A percentile compares a stretch with the other conserved stretches of the same genome.
phyloP scores from a whole-genome alignment of 2,113 vertebrate genomes.

The Equus przewalskii region DNA sequence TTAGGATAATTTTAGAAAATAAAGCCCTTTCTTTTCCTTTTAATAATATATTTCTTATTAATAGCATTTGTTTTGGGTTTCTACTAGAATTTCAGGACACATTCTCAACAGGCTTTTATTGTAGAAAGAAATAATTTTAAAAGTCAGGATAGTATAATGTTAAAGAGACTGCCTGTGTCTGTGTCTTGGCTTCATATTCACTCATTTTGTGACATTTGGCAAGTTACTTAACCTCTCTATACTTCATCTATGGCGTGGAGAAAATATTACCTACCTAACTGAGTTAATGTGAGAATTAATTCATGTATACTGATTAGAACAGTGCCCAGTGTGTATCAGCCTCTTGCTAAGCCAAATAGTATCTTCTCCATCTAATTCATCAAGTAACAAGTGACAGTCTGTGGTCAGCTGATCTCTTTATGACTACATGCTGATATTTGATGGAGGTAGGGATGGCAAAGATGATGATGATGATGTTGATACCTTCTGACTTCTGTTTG shows the following conservation, averaged over 20 bases:
- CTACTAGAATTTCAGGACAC: background rate
- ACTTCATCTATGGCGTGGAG: background rate
- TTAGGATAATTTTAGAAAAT: background rate
- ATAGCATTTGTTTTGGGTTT: background rate
- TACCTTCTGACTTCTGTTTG: background rate
- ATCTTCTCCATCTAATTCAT: background rate
- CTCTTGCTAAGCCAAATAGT: background rate
- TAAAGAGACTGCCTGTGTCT: background rate
- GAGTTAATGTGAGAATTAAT: background rate
- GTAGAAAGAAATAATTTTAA: background rate
- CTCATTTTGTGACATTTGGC: background rate
- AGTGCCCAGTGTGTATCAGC: background rate
- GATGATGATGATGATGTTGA: background rate
- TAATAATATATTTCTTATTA: background rate
- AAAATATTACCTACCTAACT: background rate
- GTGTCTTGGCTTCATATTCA: background rate
- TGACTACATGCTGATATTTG: background rate
- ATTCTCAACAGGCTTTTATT: background rate
- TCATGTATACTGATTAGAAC: background rate
- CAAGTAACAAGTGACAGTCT: background rate
- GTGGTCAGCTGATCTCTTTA: background rate
- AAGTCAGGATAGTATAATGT: background rate
- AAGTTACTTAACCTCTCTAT: background rate
- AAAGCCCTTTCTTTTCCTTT: background rate
- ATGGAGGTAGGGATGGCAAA: background rate